Conservation (phyloP, 2,888 invertebrate species). For the Podabrus alpinus region DNA sequence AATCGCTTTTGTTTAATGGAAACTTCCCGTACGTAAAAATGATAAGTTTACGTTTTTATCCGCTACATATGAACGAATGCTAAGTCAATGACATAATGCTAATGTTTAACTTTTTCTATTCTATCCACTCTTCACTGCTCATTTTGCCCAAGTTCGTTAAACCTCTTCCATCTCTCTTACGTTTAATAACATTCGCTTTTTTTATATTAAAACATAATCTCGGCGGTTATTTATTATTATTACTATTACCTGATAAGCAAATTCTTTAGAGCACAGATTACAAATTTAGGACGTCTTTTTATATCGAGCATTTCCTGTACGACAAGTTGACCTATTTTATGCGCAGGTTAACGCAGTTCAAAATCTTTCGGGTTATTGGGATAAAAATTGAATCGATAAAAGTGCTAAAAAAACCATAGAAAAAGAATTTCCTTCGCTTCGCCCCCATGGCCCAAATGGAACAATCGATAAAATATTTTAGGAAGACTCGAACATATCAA, state of each 20-base stretch:
- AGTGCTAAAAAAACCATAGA: too few species aligned
- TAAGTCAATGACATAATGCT: slow-evolving; percentile 25
- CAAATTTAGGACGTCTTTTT: neutral
- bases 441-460: neutral
- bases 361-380: neutral
- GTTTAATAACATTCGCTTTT: neutral
- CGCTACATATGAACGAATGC: neutral
- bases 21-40: slow-evolving; percentile 6
- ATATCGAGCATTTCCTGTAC: neutral
- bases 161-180: slow-evolving; percentile 3
- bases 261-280: neutral
- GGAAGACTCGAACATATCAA: neutral
- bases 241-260: neutral
- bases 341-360: neutral
- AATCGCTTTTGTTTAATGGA: slow-evolving; percentile 1
- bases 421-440: too few species aligned
- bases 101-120: slow-evolving; percentile 8
- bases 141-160: slow-evolving; percentile 12
- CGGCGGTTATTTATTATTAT: neutral
- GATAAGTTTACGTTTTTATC: neutral
- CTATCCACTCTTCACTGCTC: neutral
- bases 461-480: too few species aligned
- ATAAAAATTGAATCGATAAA: neutral
- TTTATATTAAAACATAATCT: neutral
- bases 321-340: neutral